Evolutionary conservation across 1,140 invertebrate species (phyloP).

Genomic region (Drosophila lacteicornis): DNA sequence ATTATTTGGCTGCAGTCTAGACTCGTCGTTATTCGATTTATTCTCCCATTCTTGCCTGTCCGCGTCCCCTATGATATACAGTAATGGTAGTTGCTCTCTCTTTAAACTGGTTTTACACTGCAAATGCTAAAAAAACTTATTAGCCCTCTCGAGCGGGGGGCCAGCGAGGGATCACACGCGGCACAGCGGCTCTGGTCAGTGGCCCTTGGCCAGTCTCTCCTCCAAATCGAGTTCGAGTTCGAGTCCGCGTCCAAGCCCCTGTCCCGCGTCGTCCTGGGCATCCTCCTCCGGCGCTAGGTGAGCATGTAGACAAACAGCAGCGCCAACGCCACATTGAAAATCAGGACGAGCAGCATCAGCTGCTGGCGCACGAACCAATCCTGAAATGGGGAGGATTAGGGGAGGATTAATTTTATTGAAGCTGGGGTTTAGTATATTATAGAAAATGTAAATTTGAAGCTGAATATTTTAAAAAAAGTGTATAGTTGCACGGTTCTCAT

Average conservation of each 20-base stretch:
- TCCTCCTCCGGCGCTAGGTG: conserved; percentile 89
- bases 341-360: conserved; percentile 96
- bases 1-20: conserved; percentile 80
- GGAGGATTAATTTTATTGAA: background rate
- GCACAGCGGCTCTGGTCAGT: conserved; percentile 16
- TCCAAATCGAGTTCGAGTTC: conserved; percentile 3
- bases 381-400: conserved; percentile 85
- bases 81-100: conserved; percentile 39
- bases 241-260: conserved; percentile 19
- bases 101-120: conserved; percentile 61
- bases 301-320: conserved; percentile 98
- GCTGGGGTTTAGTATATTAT: background rate
- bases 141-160: conserved; percentile 41
- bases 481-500: too few relatives aligned
- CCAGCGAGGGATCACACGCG: conserved; percentile 4
- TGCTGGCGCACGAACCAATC: conserved; percentile 99
- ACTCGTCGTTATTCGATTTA: conserved; percentile 68
- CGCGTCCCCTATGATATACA: conserved; percentile 51
- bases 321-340: conserved; percentile 98
- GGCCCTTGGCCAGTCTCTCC: conserved; percentile 6
- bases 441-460: too few relatives aligned
- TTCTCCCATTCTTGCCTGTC: conserved; percentile 32
- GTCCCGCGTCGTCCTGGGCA: conserved; percentile 68
- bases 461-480: too few relatives aligned
- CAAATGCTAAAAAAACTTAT: conserved; percentile 78